Evolutionary conservation across 2,888 invertebrate genomes (phyloP).

Genomic region (Lathronympha strigana): DNA sequence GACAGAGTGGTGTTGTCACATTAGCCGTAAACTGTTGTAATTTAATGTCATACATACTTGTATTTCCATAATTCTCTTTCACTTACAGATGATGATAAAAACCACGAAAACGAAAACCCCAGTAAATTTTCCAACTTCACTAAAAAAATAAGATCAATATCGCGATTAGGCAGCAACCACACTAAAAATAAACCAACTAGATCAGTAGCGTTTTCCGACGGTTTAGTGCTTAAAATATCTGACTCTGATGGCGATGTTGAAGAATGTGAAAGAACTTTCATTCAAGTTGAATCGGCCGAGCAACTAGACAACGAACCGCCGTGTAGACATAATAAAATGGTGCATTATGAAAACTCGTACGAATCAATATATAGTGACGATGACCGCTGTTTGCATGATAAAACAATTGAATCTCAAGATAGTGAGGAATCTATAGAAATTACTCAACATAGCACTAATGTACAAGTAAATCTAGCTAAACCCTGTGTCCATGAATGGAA

Average conservation of each 20-base stretch:
- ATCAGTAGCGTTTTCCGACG: neutral
- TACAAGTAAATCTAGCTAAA: neutral
- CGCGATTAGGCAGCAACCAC: neutral
- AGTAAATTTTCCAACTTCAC: neutral
- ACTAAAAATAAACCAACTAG: neutral
- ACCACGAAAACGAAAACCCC: too few species aligned
- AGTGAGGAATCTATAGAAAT: neutral
- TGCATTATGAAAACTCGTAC: neutral
- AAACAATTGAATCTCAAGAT: neutral
- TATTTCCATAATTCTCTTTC: neutral
- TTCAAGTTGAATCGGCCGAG: neutral
- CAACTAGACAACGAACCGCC: neutral
- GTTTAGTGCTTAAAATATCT: neutral
- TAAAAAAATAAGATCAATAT: neutral
- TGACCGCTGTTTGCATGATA: neutral
- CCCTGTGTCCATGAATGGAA: constrained; percentile 6
- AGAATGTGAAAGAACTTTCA: neutral
- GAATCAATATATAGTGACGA: neutral
- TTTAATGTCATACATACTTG: too few species aligned
- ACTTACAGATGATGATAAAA: neutral
- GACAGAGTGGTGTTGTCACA: too few species aligned
- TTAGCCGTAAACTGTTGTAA: too few species aligned
- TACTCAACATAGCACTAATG: neutral
- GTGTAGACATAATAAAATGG: neutral
- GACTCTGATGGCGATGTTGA: neutral